Evolutionary conservation across 2,797 vertebrate species (phyloP), one percentile per base, ranked within the genome.

Genomic region (Selene dorsalis): DNA sequence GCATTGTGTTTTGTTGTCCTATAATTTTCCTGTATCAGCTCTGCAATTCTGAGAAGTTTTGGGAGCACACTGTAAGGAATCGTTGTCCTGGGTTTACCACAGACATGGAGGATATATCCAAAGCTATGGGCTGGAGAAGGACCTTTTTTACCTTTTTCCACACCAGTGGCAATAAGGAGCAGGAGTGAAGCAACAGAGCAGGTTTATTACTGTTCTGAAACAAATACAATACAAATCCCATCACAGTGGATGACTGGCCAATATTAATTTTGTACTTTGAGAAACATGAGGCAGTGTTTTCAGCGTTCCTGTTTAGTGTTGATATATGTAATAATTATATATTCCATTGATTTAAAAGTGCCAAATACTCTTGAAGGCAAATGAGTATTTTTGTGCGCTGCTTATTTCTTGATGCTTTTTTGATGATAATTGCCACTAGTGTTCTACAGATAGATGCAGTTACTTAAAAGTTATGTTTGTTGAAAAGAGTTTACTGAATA

Each of bases 41-140:
- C 41, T 93, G 93, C 82, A 86, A 82, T 69, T 95, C 91, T 6
- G 90, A 96, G 11, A 68, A 0, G 0, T 89, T 96, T 66, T 95
- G 94, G 93, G 93, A 96, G 81, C 89, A 89, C 71, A 92, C 80
- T 45, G 93, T 94, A 56, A 85, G 76, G 80, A 87, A 75, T 1
- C 41, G 77, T 26, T 87, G 84, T 72, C 83, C 90, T 61, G 84
- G 73, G 35, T 73, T 94, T 82, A 93, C 92, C 6, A 73, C 81
- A 7, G 94, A 95, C 73, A 93, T 93, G 93, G 89, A 90, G 82
- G 75, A 80, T 57, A 62, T 95, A 73, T 93, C 91, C 0, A 50
- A 68, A 43, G 83, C 89, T 26, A 75, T 91, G 39, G 93, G 93
- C 77, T 97, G 95, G 95, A 95, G 91, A 61, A 82, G 48, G 41